phyloP scores from a whole-genome alignment of 2,113 vertebrate species.

The Micromys minutus region DNA sequence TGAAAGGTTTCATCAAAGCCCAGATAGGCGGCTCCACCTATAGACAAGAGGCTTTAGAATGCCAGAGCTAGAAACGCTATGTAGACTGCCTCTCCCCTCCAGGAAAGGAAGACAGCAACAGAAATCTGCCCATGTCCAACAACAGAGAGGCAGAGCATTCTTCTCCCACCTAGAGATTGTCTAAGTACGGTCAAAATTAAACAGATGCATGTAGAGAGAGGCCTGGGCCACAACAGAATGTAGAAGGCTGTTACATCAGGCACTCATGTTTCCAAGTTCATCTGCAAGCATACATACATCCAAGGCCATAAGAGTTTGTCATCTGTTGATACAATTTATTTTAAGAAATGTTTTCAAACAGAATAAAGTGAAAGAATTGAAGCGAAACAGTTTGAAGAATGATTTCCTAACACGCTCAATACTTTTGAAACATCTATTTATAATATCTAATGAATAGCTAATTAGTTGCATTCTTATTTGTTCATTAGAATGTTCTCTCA shows the following conservation, averaged over 20 bases:
- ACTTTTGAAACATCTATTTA: constrained; percentile 60
- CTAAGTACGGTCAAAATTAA: constrained; percentile 25
- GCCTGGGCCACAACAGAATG: not conserved
- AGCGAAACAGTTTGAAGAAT: constrained; percentile 30
- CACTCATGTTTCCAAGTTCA: not conserved
- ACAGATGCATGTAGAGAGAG: not conserved
- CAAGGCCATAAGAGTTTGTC: not conserved
- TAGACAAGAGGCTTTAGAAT: constrained; percentile 79
- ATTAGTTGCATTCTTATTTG: constrained; percentile 52
- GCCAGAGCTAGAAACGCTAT: constrained; percentile 20
- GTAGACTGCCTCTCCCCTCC: not conserved
- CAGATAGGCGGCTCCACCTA: constrained; percentile 80
- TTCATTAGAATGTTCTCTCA: constrained; percentile 46
- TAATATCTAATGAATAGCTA: constrained; percentile 38
- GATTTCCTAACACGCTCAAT: constrained; percentile 16
- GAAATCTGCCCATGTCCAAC: not conserved
- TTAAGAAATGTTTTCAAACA: constrained; percentile 5
- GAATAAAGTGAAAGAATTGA: not conserved
- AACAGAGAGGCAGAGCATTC: not conserved
- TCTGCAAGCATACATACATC: not conserved
- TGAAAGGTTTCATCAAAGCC: constrained; percentile 79
- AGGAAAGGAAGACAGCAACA: not conserved
- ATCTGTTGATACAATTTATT: constrained; percentile 41
- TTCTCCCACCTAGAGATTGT: not conserved
- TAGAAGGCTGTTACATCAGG: not conserved